Conservation (phyloP, 2,797 vertebrate species). For the Diglossa cyanea region DNA sequence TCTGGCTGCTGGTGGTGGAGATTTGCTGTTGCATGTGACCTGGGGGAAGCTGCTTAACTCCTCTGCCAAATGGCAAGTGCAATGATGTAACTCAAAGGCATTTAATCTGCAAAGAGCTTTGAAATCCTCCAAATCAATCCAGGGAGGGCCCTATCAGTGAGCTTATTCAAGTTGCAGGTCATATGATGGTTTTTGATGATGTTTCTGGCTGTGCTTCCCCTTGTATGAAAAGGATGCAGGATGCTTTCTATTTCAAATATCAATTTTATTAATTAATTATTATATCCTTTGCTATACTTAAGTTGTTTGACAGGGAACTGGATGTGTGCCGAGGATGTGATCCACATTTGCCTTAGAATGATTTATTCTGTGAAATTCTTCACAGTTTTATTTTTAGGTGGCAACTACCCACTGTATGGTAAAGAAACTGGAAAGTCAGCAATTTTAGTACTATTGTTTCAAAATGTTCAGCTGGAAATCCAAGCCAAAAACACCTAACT, state of each 20-base stretch:
- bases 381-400: not conserved
- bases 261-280: not conserved
- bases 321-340: not conserved
- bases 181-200: not conserved
- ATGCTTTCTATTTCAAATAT: not conserved
- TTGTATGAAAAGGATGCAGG: not conserved
- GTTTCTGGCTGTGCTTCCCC: not conserved
- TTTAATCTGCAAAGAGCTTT: not conserved
- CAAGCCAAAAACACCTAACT: not conserved
- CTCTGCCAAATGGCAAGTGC: not conserved
- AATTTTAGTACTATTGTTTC: not conserved
- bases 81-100: not conserved
- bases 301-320: not conserved
- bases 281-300: not conserved
- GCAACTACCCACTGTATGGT: not conserved
- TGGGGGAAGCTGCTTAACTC: not conserved
- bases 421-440: not conserved
- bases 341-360: not conserved
- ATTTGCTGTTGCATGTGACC: not conserved
- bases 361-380: not conserved
- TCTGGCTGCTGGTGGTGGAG: not conserved
- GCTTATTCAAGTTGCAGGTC: not conserved
- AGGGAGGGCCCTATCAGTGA: not conserved
- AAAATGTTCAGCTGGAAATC: not conserved
- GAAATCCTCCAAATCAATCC: not conserved